Percentiles rank a stretch among this genome's conserved stretches.
Evolutionary conservation across 2,888 invertebrate genomes (phyloP).

Genomic region (Acanthococcus lagerstroemiae): DNA sequence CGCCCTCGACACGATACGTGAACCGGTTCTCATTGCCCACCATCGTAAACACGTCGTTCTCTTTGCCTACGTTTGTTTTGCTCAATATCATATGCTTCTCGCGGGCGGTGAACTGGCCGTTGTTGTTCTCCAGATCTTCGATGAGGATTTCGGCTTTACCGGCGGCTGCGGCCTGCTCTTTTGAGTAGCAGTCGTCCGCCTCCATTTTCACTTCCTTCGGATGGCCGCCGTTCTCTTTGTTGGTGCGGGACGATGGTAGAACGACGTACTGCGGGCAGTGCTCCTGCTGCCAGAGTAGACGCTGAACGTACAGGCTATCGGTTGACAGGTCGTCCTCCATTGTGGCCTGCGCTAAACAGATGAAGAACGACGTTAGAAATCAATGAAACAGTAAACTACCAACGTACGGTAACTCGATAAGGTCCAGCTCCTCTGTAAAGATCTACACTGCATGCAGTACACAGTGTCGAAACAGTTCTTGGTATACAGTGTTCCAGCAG

Average conservation of each 20-base stretch:
- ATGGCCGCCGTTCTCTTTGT: background rate
- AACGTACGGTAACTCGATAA: too few relatives aligned
- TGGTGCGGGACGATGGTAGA: background rate
- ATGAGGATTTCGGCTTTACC: background rate
- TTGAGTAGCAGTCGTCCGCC: constrained; percentile 7
- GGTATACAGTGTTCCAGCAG: too few relatives aligned
- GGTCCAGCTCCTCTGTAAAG: too few relatives aligned
- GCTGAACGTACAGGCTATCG: constrained; percentile 20
- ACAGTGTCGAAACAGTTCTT: too few relatives aligned
- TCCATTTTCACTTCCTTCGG: constrained; percentile 16
- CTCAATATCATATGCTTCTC: background rate
- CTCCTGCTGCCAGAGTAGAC: constrained; percentile 21
- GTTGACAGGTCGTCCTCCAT: constrained; percentile 21
- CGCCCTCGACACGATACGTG: background rate
- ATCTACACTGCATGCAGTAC: too few relatives aligned
- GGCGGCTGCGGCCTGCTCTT: background rate
- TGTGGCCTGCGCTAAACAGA: too few relatives aligned
- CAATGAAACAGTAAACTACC: too few relatives aligned
- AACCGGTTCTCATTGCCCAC: constrained; percentile 17
- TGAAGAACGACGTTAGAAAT: too few relatives aligned
- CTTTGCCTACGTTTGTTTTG: constrained; percentile 9
- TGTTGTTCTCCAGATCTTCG: constrained; percentile 27
- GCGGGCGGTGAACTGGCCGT: constrained; percentile 8
- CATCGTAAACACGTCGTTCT: constrained; percentile 19
- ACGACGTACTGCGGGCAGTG: constrained; percentile 20